Evolutionary conservation across 2,888 invertebrate genomes (phyloP), one percentile per base, ranked within the genome.

Genomic region (Cheilosia soror): DNA sequence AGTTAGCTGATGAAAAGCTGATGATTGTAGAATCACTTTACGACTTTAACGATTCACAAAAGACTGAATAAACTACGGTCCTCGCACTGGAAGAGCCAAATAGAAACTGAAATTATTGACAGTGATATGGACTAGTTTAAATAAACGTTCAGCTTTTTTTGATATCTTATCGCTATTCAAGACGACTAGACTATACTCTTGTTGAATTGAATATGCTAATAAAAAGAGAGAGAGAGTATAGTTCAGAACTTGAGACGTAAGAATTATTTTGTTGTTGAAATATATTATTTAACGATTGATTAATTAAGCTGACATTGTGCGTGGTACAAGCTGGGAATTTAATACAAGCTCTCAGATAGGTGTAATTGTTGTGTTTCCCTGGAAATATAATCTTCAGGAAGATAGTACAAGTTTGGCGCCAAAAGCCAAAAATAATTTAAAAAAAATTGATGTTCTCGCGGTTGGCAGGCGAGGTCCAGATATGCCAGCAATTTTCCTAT

Each of bases 61-160:
- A 47, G 13, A 62, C 76, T 31, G 57, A 47, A 31, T 51, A 78
- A 84, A 71, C 88, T 90, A 84, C 89, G 90, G 90, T 91, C 92
- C 90, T 90, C 91, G 87, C 92, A 90, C 92, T 91, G 92, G 90
- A 91, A 91, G 90, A 88, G 91, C 89, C 89, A 89, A 90, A 90
- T 88, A 72, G 63, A 75, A 88, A 90, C 90, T 90, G 87, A 88
- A 84, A 62, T 55, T 55, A 15, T 42, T 71, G 49, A 57, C 20
- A 31, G 60, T 75, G 20, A 20, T 20, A 20, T 20, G 20, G 20
- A 20, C 20, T 20, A 20, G 20, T 65, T 53, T 51, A 79, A 75
- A 29, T 65, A 62, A 51, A 47, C 58, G 66, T 51, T 69, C 37
- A 47, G 73, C 7, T 15, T 71, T 69, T 29, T 53, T 27, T 51